A percentile compares a stretch with the other conserved stretches of the same genome.
Conservation (phyloP, 2,113 vertebrate genomes). For the Willisornis vidua region DNA sequence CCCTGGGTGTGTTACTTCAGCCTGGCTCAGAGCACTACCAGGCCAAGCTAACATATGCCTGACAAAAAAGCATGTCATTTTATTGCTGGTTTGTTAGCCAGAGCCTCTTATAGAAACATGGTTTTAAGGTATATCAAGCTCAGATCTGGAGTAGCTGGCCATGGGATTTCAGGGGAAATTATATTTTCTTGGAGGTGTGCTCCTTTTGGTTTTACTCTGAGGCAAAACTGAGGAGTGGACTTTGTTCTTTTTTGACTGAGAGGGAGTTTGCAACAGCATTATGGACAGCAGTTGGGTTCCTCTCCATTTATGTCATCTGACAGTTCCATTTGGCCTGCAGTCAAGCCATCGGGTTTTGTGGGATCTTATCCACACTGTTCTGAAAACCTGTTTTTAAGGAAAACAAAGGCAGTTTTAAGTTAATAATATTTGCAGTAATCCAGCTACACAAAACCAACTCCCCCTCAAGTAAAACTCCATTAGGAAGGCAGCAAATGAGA, state of each 20-base stretch:
- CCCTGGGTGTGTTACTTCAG: not conserved
- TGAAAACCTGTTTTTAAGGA: not conserved
- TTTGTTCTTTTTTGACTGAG: not conserved
- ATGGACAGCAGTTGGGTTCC: not conserved
- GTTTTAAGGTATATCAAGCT: not conserved
- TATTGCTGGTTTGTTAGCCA: not conserved
- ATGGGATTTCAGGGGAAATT: not conserved
- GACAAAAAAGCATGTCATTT: not conserved
- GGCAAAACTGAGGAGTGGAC: not conserved
- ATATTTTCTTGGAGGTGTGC: not conserved
- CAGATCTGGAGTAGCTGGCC: not conserved
- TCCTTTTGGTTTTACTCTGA: not conserved
- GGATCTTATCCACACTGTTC: not conserved
- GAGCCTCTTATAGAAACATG: not conserved
- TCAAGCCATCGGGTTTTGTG: not conserved
- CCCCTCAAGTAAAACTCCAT: not conserved
- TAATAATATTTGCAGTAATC: not conserved
- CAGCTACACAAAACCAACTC: not conserved
- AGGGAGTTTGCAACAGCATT: not conserved
- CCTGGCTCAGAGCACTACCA: not conserved
- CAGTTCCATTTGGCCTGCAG: not conserved
- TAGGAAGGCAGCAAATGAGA: not conserved
- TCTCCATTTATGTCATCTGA: not conserved
- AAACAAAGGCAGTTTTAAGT: not conserved
- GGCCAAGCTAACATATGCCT: not conserved